Evolutionary conservation across 2,888 invertebrate genomes (phyloP).

Genomic region (Nemotelus pantherinus): DNA sequence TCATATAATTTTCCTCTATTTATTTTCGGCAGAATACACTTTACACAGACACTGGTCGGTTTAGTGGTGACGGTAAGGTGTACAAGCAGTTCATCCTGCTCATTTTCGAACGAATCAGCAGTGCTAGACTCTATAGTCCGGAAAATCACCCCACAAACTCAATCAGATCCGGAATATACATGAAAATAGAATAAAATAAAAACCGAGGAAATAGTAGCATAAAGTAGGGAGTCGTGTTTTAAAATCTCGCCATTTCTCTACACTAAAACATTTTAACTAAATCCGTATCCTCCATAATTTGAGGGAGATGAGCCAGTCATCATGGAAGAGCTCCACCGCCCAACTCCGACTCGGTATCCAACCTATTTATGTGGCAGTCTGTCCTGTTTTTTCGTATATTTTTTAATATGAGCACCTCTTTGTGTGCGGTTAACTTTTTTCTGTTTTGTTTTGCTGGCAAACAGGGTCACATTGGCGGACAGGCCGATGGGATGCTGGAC

Average conservation of each 20-base stretch:
- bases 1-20: constrained; percentile 40
- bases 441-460: constrained; percentile 17
- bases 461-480: constrained; percentile 19
- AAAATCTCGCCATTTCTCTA: constrained; percentile 29
- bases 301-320: constrained; percentile 22
- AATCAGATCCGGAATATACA: constrained; percentile 46
- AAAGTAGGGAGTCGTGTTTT: constrained; percentile 40
- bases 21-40: constrained; percentile 40
- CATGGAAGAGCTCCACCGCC: not conserved
- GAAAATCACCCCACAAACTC: constrained; percentile 42
- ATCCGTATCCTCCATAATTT: constrained; percentile 34
- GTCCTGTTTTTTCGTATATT: constrained; percentile 39
- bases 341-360: constrained; percentile 8
- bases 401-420: constrained; percentile 45
- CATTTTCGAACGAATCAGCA: constrained; percentile 33
- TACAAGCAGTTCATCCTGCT: constrained; percentile 37
- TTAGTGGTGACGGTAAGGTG: constrained; percentile 18
- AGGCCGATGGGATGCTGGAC: constrained; percentile 9
- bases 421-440: constrained; percentile 42
- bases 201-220: constrained; percentile 32
- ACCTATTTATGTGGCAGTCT: constrained; percentile 33
- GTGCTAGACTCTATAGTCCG: constrained; percentile 17
- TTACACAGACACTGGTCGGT: constrained; percentile 26
- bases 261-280: constrained; percentile 38
- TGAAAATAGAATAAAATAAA: constrained; percentile 35